These are phyloP conservation scores for Brachyhypopomus occidentalis DNA, from an alignment of 2,113 vertebrate species.

Conservation along the genomic window DNA sequence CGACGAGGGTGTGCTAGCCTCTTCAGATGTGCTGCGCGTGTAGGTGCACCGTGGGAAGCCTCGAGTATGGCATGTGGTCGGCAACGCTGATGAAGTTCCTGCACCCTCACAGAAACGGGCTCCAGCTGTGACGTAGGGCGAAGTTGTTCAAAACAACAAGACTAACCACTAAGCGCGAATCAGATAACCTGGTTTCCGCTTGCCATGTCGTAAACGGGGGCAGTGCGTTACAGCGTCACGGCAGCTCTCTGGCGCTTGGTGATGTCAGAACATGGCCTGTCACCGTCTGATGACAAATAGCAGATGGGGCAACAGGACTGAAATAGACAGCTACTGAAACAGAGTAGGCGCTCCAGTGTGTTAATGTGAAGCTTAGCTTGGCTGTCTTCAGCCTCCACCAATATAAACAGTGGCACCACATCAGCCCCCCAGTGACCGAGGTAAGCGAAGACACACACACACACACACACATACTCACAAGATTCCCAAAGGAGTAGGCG, in stretches of 20 bases:
- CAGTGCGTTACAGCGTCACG: slow-evolving; percentile 6
- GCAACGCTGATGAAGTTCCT: slow-evolving; percentile 9
- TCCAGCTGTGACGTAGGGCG: background rate
- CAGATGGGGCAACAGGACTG: background rate
- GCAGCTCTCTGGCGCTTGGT: background rate
- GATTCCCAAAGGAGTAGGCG: background rate
- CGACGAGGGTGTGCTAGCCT: no score
- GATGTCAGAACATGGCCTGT: slow-evolving; percentile 13
- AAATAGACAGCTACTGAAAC: slow-evolving; percentile 7
- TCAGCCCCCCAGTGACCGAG: no score
- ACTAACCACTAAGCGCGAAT: background rate
- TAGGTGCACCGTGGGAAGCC: slow-evolving; percentile 19
- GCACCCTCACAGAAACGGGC: background rate
- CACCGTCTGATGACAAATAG: background rate
- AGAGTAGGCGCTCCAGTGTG: background rate
- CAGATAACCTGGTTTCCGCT: background rate
- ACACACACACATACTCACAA: no score
- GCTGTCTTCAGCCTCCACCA: background rate
- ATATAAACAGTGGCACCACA: background rate
- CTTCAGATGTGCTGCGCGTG: background rate
- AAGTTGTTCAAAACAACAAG: background rate
- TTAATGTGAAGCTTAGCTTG: background rate
- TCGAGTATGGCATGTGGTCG: slow-evolving; percentile 14
- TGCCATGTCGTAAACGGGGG: slow-evolving; percentile 27
- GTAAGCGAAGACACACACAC: no score